phyloP scores from a whole-genome alignment of 2,797 vertebrate genomes.

The Notoglanidium macrostoma region DNA sequence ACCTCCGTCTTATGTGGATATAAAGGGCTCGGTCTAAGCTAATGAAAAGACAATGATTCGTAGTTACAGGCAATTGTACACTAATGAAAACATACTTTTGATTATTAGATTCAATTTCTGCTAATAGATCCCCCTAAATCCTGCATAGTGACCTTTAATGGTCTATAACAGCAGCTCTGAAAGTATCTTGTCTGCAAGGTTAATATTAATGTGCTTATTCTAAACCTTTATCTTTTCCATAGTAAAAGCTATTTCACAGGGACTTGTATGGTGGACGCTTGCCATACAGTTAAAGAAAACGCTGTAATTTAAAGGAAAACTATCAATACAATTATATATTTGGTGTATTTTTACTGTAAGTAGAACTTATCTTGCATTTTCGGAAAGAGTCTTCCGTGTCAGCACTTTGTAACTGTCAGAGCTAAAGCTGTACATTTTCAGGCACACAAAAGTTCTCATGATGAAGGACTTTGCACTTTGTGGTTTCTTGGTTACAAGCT shows the following conservation, averaged over 20 bases:
- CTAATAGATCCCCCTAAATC: too few species aligned
- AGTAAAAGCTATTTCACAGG: neutral
- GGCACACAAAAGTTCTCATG: neutral
- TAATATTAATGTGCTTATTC: neutral
- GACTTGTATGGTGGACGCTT: neutral
- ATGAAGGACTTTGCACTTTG: neutral
- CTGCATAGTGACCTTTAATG: neutral
- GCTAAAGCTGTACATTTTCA: neutral
- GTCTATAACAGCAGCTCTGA: neutral
- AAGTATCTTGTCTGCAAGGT: neutral
- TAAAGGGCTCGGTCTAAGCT: too few species aligned
- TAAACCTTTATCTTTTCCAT: neutral
- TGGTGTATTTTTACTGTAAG: neutral
- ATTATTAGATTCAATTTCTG: too few species aligned
- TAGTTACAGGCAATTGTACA: too few species aligned
- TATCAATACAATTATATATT: neutral
- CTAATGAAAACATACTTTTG: too few species aligned
- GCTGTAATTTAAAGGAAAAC: neutral
- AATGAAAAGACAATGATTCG: too few species aligned
- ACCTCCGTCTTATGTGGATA: too few species aligned
- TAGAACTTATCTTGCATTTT: neutral
- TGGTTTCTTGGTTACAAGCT: neutral
- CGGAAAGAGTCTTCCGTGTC: neutral
- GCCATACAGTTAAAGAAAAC: neutral
- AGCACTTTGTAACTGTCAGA: slow-evolving; percentile 4